Evolutionary conservation across 2,797 vertebrate genomes (phyloP), one percentile per base, ranked within the genome.

Genomic region (Holocentrus rufus): DNA sequence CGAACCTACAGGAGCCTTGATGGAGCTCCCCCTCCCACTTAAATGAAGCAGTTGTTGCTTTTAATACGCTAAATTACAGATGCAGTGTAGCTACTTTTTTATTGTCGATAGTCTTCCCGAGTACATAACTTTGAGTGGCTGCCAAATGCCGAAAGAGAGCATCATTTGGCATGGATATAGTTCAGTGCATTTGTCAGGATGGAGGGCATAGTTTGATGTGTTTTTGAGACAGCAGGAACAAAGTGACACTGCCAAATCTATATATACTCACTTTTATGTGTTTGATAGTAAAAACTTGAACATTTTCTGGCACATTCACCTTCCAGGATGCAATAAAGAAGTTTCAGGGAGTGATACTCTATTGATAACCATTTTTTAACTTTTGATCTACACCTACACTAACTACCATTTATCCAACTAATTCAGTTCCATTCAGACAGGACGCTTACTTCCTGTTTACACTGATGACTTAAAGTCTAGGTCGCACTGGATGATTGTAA

Each of bases 181-280:
- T 72, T 76, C 69, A 71, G 67, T 72, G 80, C 27, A 76, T 27
- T 46, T 80, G 63, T 82, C 71, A 76, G 49, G 65, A 52, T 2
- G 47, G 52, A 75, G 57, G 65, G 50, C 47, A 46, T 4, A 46
- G 42, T 46, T 46, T 46, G 42, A 11, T 46, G 42, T 13, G 42
- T 13, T 46, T 46, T 46, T 46, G 42, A 17, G 11, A 17, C 42
- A 13, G 42, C 42, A 17, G 42, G 42, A 17, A 4, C 11, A 46
- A 46, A 27, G 25, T 27, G 25, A 27, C 25, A 46, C 42, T 10
- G 42, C 42, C 42, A 46, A 11, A 13, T 27, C 25, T 27, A 27
- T 27, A 44, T 11, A 46, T 46, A 10, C 42, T 13, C 11, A 17
- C 1, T 13, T 27, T 27, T 27, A 27, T 0, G 9, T 46, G 53